phyloP scores from a whole-genome alignment of 1,140 invertebrate species.

The Xylocopa sonorina region DNA sequence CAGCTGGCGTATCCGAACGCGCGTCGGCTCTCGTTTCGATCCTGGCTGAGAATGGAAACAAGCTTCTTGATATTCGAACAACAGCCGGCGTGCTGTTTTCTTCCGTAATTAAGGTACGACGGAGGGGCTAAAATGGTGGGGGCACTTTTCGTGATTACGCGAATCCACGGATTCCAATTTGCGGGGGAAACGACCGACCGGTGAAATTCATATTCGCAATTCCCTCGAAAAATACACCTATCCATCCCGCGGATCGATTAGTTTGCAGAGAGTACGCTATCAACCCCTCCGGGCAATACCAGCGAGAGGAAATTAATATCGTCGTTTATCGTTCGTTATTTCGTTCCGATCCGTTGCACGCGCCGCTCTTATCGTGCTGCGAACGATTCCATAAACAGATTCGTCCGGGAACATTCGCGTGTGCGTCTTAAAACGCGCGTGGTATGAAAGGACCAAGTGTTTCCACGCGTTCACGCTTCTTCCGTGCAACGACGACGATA shows the following conservation, averaged over 20 bases:
- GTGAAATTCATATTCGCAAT: not conserved
- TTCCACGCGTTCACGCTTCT: not conserved
- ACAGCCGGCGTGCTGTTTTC: slow-evolving; percentile 43
- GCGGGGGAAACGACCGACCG: too few species aligned
- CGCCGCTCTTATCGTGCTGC: not conserved
- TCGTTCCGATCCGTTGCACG: not conserved
- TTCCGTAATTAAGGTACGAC: slow-evolving; percentile 43
- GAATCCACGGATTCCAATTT: too few species aligned
- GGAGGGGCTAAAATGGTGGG: too few species aligned
- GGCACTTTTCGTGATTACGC: too few species aligned
- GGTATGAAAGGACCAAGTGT: too few species aligned
- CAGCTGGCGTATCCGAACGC: not conserved
- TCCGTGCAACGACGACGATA: not conserved
- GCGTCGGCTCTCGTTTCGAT: not conserved
- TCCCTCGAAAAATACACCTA: not conserved
- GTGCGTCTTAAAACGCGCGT: too few species aligned
- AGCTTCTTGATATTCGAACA: not conserved
- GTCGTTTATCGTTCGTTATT: not conserved
- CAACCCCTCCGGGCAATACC: not conserved
- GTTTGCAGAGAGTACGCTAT: not conserved
- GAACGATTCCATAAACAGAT: not conserved
- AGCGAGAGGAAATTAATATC: not conserved
- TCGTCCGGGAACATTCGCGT: not conserved
- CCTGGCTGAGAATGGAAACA: slow-evolving; percentile 3
- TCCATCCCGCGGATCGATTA: not conserved